Evolutionary conservation across 2,888 invertebrate species (phyloP), one percentile per base, ranked within the genome.

Genomic region (Aporophyla nigra): DNA sequence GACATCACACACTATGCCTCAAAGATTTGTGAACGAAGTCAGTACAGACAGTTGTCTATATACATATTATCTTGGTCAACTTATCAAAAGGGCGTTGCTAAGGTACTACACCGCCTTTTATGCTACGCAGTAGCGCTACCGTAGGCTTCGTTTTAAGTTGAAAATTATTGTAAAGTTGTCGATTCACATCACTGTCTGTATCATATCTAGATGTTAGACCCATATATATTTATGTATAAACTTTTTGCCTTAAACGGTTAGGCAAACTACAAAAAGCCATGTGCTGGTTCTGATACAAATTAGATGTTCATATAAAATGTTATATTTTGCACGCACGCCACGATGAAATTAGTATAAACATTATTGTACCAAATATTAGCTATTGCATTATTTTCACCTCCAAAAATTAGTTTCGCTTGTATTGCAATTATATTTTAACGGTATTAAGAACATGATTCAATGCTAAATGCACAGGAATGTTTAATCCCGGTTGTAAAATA

Each of bases 21-120:
- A 40, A 68, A 67, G 3, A 5, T 21, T 27, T 24, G 2, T 4
- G 21, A 1, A 49, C 16, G 70, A 27, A 6, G 6, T n/a, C 5
- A 14, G 16, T 40, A 19, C 7, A 24, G 51, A 24, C 24, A 62
- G 3, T 33, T 61, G 9, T 24, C 24, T 43, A 19, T 19, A 21
- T 51, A 40, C n/a, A n/a, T n/a, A 33, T 33, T 33, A 33, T 21
- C 9, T 53, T 53, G 16, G 21, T 53, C 21, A 40, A 33, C 53
- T 14, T 21, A 33, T 33, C 49, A 19, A 9, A 24, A 43, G 5
- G n/a, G 40, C n/a, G 27, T 19, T 27, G 72, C 27, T 46, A 58
- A 19, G 71, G 24, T 49, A 19, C 56, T 56, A 56, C 74, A 53
- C 21, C 1, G 71, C 74, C 74, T 74, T 63, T 62, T 21, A 1